Evolutionary conservation across 2,888 invertebrate genomes (phyloP).

Genomic region (Melolontha melolontha): DNA sequence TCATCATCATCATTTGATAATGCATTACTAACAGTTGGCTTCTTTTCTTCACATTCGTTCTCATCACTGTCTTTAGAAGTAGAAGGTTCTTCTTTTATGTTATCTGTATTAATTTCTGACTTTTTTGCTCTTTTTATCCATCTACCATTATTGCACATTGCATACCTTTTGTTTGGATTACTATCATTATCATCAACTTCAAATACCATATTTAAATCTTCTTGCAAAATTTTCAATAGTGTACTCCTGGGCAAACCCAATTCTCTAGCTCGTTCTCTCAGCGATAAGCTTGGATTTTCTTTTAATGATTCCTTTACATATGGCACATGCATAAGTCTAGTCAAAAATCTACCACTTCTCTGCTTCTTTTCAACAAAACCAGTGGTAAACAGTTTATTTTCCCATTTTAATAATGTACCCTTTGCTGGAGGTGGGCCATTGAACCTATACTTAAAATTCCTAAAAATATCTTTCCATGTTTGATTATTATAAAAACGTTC

Average conservation of each 20-base stretch:
- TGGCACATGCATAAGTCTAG: conserved; percentile 58
- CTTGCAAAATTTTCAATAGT: conserved; percentile 62
- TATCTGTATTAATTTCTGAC: conserved; percentile 31
- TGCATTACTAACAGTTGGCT: neutral
- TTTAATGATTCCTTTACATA: conserved; percentile 63
- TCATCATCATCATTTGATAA: conserved; percentile 25
- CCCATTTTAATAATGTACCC: conserved; percentile 59
- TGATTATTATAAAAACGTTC: conserved; percentile 63
- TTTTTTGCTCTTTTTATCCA: conserved; percentile 52
- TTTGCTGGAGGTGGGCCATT: conserved; percentile 62
- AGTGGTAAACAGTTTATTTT: conserved; percentile 63
- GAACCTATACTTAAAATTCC: conserved; percentile 65
- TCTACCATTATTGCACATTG: conserved; percentile 54
- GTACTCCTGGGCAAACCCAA: conserved; percentile 64
- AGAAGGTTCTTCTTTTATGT: conserved; percentile 41
- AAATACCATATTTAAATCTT: conserved; percentile 60
- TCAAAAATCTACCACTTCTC: conserved; percentile 63
- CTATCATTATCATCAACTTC: conserved; percentile 53
- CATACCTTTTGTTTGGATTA: conserved; percentile 52
- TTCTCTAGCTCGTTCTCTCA: conserved; percentile 63
- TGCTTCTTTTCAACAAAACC: conserved; percentile 65
- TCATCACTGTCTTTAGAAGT: conserved; percentile 35
- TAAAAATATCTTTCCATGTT: conserved; percentile 62
- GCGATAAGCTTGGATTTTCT: conserved; percentile 62
- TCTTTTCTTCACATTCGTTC: conserved; percentile 13